Base-by-base conservation (phyloP, 2,113 vertebrate species). In the Mustela nigripes region DNA sequence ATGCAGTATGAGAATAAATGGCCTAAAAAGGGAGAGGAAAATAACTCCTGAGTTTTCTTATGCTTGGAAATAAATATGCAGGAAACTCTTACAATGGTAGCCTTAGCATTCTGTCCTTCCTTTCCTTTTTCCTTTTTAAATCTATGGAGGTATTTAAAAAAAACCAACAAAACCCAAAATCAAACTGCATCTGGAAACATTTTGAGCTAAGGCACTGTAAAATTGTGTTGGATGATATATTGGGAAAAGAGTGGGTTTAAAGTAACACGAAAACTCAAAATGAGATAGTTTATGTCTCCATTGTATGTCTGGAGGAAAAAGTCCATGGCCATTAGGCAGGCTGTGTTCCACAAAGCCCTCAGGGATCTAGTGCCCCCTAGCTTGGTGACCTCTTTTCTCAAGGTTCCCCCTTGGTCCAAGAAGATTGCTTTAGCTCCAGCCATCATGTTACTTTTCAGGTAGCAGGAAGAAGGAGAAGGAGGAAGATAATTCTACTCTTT, bases 61-160 rank as follows among this genome's bases (percentile, higher is more conserved):
- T 60, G 63, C 85, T 58, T 93, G 50, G 63, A 95, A 82, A 82
- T 78, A 96, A 96, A 81, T 60, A 31, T 33, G 16, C 74, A 80
- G 83, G 62, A 91, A 89, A 36, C 45, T 94, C 80, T 92, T 69
- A 50, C 62, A 62, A 22, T 63, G n/a, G 67, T 76, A 97, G 81
- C 69, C 86, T 87, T 62, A 71, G 69, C 24, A 0, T 36, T 24
- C 11, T 14, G 11, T 62, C 15, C 18, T 48, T 31, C 7, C 12
- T 26, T 16, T 50, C 8, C 4, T 28, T 31, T n/a, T 48, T 31
- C 81, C 85, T 71, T 73, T 92, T 86, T 84, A 89, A 80, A 93
- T 67, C 56, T 82, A 89, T 95, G 11, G 93, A 94, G 82, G 91
- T 96, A 98, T 76, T 94, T 81, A 65, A 88, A 85, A 11, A 58